phyloP scores from a whole-genome alignment of 2,113 vertebrate species.

The Phaetusa simplex region DNA sequence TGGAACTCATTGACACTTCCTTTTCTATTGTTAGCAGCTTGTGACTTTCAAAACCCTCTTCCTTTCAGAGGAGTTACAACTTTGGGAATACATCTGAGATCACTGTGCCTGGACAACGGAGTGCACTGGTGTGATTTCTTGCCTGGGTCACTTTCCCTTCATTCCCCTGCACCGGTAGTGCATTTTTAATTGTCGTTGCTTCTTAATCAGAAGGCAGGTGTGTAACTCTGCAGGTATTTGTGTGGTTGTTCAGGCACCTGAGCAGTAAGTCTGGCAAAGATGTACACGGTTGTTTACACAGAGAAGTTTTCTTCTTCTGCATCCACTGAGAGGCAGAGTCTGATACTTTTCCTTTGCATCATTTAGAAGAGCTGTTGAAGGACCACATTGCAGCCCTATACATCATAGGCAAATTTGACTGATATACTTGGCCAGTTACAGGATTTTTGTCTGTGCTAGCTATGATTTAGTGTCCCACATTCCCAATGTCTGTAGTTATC shows the following conservation, averaged over 20 bases:
- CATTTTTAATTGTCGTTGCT: not conserved
- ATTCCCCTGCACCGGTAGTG: accelerated
- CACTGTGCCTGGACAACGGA: not conserved
- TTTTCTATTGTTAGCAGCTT: not conserved
- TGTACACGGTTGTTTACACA: not conserved
- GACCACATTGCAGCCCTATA: not conserved
- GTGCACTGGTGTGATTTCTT: not conserved
- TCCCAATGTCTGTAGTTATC: not conserved
- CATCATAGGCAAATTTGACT: accelerated
- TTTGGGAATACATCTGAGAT: not conserved
- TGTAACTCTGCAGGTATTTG: not conserved
- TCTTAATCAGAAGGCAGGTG: not conserved
- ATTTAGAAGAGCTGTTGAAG: not conserved
- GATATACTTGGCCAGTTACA: not conserved
- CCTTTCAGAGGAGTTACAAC: not conserved
- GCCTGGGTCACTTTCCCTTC: not conserved
- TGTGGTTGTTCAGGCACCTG: not conserved
- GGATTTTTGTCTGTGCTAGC: not conserved
- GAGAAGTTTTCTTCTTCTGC: not conserved
- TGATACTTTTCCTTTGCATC: not conserved
- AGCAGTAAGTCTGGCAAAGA: not conserved
- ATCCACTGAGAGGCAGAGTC: not conserved
- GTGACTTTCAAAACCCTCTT: not conserved
- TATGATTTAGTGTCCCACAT: not conserved
- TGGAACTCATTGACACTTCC: not conserved